Percentiles rank a stretch among this genome's conserved stretches.
These are phyloP conservation scores for Spea bombifrons DNA, from an alignment of 2,113 vertebrate species.

Conservation along the genomic window DNA sequence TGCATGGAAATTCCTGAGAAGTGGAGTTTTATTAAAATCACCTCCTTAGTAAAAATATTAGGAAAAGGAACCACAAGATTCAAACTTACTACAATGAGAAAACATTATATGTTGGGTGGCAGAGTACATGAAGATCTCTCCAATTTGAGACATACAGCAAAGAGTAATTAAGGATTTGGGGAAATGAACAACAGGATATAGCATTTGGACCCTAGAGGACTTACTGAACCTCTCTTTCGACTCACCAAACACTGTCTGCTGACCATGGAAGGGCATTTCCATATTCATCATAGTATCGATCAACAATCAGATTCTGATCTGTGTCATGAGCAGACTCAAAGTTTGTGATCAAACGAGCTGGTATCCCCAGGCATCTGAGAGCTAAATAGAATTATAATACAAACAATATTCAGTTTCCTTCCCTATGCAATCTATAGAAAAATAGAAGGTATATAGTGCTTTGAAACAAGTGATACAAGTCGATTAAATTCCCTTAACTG, in stretches of 20 bases:
- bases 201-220: too few species aligned
- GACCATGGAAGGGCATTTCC: slow-evolving; percentile 60
- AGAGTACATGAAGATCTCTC: not conserved
- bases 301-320: slow-evolving; percentile 67
- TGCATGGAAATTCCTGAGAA: slow-evolving; percentile 89
- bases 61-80: too few species aligned
- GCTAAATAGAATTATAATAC: slow-evolving; percentile 53
- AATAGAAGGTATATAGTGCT: too few species aligned
- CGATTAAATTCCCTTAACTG: too few species aligned
- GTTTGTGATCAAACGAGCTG: slow-evolving; percentile 69
- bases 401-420: not conserved
- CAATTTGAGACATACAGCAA: too few species aligned
- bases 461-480: too few species aligned
- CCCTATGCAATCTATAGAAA: not conserved
- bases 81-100: too few species aligned
- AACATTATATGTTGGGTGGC: not conserved
- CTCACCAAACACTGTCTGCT: slow-evolving; percentile 64
- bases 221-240: too few species aligned
- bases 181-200: too few species aligned
- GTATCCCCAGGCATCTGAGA: slow-evolving; percentile 70
- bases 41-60: not conserved
- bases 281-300: slow-evolving; percentile 69
- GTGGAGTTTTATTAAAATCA: not conserved
- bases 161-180: not conserved
- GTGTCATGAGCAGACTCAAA: slow-evolving; percentile 74